Conservation (phyloP, 2,888 invertebrate species). For the Tachystola acroxantha region DNA sequence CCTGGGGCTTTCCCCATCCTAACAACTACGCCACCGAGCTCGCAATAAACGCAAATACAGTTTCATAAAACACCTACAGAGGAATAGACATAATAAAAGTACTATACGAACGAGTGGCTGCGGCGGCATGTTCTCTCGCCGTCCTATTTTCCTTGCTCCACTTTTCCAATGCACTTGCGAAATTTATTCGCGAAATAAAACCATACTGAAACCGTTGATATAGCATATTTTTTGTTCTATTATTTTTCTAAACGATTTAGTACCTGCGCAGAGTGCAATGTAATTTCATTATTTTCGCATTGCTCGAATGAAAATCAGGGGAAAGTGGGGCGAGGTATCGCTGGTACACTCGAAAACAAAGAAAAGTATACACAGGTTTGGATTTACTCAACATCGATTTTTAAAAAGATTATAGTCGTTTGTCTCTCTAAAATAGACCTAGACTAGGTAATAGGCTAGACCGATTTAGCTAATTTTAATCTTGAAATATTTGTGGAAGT, state of each 20-base stretch:
- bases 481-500: no score
- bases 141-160: constrained; percentile 13
- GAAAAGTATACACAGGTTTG: no score
- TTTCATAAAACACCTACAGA: no score
- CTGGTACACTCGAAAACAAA: no score
- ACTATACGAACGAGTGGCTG: neutral
- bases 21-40: no score
- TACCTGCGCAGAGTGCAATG: constrained; percentile 6
- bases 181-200: constrained; percentile 4
- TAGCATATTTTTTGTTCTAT: neutral
- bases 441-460: no score
- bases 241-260: neutral
- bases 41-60: no score
- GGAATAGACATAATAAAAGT: neutral
- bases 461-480: no score
- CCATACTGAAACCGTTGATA: constrained; percentile 3
- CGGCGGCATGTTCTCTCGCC: constrained; percentile 14
- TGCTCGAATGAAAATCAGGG: constrained; percentile 26
- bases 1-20: no score
- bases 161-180: constrained; percentile 10
- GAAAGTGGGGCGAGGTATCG: constrained; percentile 13
- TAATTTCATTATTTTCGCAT: constrained; percentile 18
- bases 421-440: no score
- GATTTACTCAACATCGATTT: no score
- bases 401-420: no score